phyloP scores from a whole-genome alignment of 2,113 vertebrate genomes.

The Triplophysa tibetana region DNA sequence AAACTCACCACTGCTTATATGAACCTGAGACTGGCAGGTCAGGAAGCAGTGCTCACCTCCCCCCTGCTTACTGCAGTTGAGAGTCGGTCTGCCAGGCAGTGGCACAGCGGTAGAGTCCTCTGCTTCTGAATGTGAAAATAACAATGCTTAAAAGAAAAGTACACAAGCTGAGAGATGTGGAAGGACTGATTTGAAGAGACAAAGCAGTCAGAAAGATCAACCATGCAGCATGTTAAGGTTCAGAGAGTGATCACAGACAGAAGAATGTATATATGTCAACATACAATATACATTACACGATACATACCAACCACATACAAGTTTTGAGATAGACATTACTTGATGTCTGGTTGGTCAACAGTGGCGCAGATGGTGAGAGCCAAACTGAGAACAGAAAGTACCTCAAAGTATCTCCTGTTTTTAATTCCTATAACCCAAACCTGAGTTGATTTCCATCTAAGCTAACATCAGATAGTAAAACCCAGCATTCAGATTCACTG shows the following conservation, averaged over 20 bases:
- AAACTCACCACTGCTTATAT: constrained; percentile 88
- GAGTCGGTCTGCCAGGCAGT: constrained; percentile 74
- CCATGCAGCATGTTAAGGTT: neutral
- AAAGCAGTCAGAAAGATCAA: constrained; percentile 1
- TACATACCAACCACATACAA: neutral
- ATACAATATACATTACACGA: neutral
- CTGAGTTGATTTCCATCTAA: constrained; percentile 29
- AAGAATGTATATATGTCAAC: neutral
- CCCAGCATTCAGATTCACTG: constrained; percentile 14
- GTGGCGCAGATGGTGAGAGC: constrained; percentile 64
- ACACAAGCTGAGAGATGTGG: constrained; percentile 30
- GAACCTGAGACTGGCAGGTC: constrained; percentile 86
- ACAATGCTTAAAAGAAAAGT: constrained; percentile 72
- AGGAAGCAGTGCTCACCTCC: constrained; percentile 90
- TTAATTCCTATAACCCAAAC: constrained; percentile 54
- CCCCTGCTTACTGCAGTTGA: constrained; percentile 87
- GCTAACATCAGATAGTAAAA: constrained; percentile 9
- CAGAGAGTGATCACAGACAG: neutral
- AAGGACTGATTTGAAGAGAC: neutral
- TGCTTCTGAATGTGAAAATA: constrained; percentile 84
- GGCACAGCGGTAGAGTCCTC: constrained; percentile 73
- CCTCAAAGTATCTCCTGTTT: constrained; percentile 95
- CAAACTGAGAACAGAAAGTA: constrained; percentile 67
- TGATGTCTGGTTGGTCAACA: constrained; percentile 55
- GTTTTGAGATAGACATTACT: constrained; percentile 35